Base-by-base conservation (phyloP, 2,888 invertebrate genomes). In the Incurvaria masculella region DNA sequence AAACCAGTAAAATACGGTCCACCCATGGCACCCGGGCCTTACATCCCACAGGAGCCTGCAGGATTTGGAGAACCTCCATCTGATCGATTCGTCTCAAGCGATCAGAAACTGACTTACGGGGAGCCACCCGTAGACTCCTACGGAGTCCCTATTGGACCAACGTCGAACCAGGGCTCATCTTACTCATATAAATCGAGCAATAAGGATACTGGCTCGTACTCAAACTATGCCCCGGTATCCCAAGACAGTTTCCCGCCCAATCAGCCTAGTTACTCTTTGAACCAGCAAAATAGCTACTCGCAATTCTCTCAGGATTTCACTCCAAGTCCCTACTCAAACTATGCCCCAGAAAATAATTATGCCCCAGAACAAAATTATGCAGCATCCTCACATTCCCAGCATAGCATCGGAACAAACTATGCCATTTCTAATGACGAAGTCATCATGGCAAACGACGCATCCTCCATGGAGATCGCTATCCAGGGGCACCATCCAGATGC, bases 31-130 rank as follows among this genome's bases (percentile, higher is more conserved):
- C 41, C 17, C 17, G 21, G 41, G 2, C 44, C 55, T 1, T 52
- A 55, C 26, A 55, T 56, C n/a, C 52, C 55, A n/a, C 53, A 57
- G 42, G 63, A 64, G 46, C 62, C 65, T 2, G 51, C 55, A 8
- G 62, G 68, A 8, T 75, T 74, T 51, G 75, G 63, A 1, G 75
- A 76, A 51, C 74, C 75, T 4, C 73, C 73, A 2, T 45, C 46
- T n/a, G 59, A 60, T 2, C 57, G 55, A 2, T 42, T 55, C 1
- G 45, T 10, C 59, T 49, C 19, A 56, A 57, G 38, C 49, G 55
- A 6, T 49, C 55, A 18, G 61, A 61, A 14, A 56, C 52, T n/a
- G 14, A 14, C 33, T 20, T 63, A 66, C 23, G 65, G 56, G 1
- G 69, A 72, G 46, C 67, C 68, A 2, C 67, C 68, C 1, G 58